phyloP scores from a whole-genome alignment of 2,797 vertebrate species.

The Macroramphosus scolopax region DNA sequence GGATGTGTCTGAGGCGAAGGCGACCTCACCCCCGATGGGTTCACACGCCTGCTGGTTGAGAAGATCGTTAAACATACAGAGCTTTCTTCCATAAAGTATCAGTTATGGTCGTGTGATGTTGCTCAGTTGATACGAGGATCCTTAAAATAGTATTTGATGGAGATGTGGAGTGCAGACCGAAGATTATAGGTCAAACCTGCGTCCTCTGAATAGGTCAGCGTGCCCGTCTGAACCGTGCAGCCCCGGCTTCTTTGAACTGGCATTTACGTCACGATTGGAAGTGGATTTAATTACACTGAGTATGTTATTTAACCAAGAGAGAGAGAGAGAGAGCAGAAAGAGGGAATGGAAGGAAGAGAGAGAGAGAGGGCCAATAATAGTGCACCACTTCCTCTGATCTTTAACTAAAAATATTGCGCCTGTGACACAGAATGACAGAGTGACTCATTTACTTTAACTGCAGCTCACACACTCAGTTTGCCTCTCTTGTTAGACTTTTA shows the following conservation, averaged over 20 bases:
- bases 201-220: not conserved
- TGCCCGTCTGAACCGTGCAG: too few species aligned
- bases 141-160: not conserved
- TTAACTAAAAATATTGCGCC: too few species aligned
- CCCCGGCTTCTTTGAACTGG: not conserved
- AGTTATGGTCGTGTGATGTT: too few species aligned
- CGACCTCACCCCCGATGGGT: conserved; percentile 22
- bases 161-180: not conserved
- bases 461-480: not conserved
- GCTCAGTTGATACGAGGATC: not conserved
- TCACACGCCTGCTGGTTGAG: conserved; percentile 3
- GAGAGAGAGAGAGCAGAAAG: not conserved
- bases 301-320: not conserved
- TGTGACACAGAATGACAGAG: too few species aligned
- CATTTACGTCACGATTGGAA: not conserved
- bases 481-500: not conserved
- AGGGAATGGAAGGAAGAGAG: not conserved
- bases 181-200: not conserved
- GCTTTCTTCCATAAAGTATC: not conserved
- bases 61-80: conserved; percentile 22
- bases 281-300: not conserved
- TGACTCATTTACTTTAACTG: not conserved
- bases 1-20: too few species aligned
- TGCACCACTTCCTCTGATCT: too few species aligned
- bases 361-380: not conserved